Evolutionary conservation across 2,888 invertebrate species (phyloP), one percentile per base, ranked within the genome.

Genomic region (Drosophila parthenogenetica): DNA sequence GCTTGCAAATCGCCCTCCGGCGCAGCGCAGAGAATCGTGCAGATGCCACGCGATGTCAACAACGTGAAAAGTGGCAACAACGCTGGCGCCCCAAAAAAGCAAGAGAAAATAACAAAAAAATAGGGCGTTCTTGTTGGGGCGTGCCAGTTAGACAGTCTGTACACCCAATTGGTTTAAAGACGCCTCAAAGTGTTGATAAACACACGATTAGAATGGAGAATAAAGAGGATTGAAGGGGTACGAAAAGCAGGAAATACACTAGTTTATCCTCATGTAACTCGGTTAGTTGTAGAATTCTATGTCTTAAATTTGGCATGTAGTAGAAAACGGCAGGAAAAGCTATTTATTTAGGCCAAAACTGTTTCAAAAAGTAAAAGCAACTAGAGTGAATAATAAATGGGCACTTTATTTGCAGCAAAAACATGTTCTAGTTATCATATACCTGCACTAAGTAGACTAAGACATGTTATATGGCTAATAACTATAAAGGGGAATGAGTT

Each of bases 41-140:
- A 62, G 62, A 66, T 64, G 60, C 77, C 79, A 77, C 70, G 76
- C 77, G 77, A 79, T 79, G 79, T 76, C 77, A 78, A 79, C 79
- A 62, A 62, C 14, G 54, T 70, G 61, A 79, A 87, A 68, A 43
- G 69, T 53, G 73, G 64, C 73, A 81, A 70, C 69, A 51, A 42
- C 25, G 63, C 48, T 49, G 57, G 51, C 72, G 73, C 61, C 73
- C 32, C 57, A 14, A 5, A 45, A 22, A 22, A 35, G 16, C 43
- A 17, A 37, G 14, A 46, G 11, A 14, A 48, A 40, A 39, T 37
- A 14, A 13, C 2, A 43, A 17, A 32, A 10, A 37, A 45, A 46
- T 32, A 29, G 64, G 48, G 10, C 49, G 59, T 32, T 37, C 13
- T n/a, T 43, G 48, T n/a, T 39, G 58, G 19, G 54, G 42, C 58